These are phyloP conservation scores for Sminthopsis crassicaudata DNA, from an alignment of 2,113 vertebrate genomes.

Conservation along the genomic window DNA sequence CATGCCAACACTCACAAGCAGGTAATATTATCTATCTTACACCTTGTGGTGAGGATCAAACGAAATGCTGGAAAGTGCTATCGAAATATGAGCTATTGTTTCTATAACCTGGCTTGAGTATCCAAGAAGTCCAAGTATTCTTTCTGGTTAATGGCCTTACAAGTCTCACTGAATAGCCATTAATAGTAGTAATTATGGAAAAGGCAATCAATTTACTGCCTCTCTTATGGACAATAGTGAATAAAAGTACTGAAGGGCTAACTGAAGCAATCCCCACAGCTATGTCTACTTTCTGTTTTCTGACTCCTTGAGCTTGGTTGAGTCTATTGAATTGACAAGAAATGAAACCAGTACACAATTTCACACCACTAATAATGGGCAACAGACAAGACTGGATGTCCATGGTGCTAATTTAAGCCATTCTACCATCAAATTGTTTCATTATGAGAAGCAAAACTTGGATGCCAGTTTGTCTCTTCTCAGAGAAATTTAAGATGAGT, in stretches of 20 bases:
- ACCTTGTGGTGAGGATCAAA: not conserved
- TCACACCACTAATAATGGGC: not conserved
- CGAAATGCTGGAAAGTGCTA: not conserved
- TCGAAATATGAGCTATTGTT: not conserved
- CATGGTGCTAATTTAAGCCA: constrained; percentile 7
- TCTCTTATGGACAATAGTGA: not conserved
- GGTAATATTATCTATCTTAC: not conserved
- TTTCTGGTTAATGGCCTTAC: not conserved
- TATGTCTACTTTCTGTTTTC: not conserved
- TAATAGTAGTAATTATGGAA: not conserved
- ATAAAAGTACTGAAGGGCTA: not conserved
- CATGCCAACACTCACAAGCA: not conserved
- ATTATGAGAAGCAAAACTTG: not conserved
- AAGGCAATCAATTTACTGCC: not conserved
- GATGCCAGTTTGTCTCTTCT: not conserved
- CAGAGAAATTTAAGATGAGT: constrained; percentile 13
- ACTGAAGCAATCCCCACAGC: not conserved
- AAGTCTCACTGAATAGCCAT: not conserved
- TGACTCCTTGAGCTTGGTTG: not conserved
- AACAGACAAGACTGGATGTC: not conserved
- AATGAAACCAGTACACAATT: not conserved
- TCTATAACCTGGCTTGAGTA: not conserved
- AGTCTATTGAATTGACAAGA: constrained; percentile 20
- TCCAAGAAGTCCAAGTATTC: not conserved
- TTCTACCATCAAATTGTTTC: constrained; percentile 1